These are phyloP conservation scores for Pseudoatta argentina DNA, from an alignment of 1,140 invertebrate species.

Conservation along the genomic window DNA sequence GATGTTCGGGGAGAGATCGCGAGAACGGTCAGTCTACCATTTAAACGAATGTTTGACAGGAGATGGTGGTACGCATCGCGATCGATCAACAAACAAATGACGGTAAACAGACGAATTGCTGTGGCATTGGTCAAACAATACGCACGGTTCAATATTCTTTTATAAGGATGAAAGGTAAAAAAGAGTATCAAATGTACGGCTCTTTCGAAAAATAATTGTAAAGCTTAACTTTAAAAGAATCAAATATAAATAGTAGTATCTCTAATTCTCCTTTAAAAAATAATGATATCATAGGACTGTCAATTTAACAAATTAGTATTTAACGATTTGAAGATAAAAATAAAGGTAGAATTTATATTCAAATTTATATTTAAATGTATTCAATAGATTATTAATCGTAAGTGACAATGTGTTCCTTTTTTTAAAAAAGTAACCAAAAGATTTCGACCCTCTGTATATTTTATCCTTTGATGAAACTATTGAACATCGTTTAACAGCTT, in stretches of 20 bases:
- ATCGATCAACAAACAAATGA: constrained; percentile 56
- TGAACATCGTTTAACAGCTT: background rate
- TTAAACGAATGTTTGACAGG: constrained; percentile 60
- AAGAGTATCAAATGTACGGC: no score
- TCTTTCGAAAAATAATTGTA: no score
- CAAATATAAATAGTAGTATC: no score
- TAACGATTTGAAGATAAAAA: no score
- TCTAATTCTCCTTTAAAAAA: no score
- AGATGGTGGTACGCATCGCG: constrained; percentile 1
- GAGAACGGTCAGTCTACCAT: constrained; percentile 32
- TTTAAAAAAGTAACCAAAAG: background rate
- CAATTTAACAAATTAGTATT: no score
- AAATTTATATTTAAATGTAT: background rate
- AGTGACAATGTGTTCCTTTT: background rate
- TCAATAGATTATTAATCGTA: background rate
- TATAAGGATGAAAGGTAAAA: background rate
- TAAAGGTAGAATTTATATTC: no score
- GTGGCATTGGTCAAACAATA: constrained; percentile 53
- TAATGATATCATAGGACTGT: no score
- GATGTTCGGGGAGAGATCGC: constrained; percentile 38
- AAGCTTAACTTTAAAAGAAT: no score
- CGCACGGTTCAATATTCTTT: constrained; percentile 12
- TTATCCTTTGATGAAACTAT: background rate
- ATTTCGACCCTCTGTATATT: background rate
- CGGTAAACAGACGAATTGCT: constrained; percentile 63